phyloP scores from a whole-genome alignment of 1,140 invertebrate species.

The Lepidurus couesii region DNA sequence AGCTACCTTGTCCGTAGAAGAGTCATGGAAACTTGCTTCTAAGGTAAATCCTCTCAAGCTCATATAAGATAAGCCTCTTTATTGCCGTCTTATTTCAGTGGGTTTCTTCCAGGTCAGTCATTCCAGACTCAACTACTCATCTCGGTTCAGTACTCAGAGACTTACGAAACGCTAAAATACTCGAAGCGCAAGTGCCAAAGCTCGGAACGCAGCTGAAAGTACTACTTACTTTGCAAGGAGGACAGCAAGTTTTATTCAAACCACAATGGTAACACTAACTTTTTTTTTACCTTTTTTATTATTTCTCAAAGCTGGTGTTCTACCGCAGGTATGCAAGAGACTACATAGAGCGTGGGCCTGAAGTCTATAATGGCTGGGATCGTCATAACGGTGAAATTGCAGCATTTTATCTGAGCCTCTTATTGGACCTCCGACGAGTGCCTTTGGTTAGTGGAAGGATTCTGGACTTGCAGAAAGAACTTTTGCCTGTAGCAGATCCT shows the following conservation, averaged over 20 bases:
- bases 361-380: slow-evolving; percentile 75
- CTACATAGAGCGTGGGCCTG: slow-evolving; percentile 48
- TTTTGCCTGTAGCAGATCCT: slow-evolving; percentile 61
- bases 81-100: slow-evolving; percentile 52
- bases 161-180: slow-evolving; percentile 62
- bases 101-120: slow-evolving; percentile 59
- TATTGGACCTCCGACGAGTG: slow-evolving; percentile 69
- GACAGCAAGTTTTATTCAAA: slow-evolving; percentile 79
- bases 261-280: slow-evolving; percentile 62
- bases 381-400: slow-evolving; percentile 91
- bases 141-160: slow-evolving; percentile 65
- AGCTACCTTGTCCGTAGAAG: not conserved
- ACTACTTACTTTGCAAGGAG: slow-evolving; percentile 65
- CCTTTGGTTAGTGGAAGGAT: slow-evolving; percentile 71
- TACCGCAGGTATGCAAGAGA: slow-evolving; percentile 48
- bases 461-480: slow-evolving; percentile 66
- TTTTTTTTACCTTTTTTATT: not conserved
- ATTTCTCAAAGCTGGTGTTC: slow-evolving; percentile 19
- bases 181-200: slow-evolving; percentile 62
- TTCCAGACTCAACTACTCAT: slow-evolving; percentile 54
- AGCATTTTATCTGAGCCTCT: slow-evolving; percentile 78
- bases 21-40: not conserved
- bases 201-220: slow-evolving; percentile 87
- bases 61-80: not conserved
- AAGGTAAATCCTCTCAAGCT: not conserved